Evolutionary conservation across 92 coral and sea anemone species (phyloP).

Genomic region (Siderastrea radians): DNA sequence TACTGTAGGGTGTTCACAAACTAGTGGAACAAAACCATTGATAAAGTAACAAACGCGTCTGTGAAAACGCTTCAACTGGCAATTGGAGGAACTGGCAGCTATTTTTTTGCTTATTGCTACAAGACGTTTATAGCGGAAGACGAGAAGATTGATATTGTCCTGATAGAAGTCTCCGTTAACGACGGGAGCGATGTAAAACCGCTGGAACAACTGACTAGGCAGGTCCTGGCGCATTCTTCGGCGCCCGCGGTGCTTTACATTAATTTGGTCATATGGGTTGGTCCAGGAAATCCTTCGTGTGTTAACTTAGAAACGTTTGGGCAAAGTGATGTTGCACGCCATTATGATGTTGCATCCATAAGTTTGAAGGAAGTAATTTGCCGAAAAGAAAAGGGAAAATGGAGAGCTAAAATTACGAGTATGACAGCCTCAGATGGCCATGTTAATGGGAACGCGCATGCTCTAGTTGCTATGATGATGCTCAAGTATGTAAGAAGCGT

Average conservation of each 20-base stretch:
- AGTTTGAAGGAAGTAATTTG: too few relatives aligned
- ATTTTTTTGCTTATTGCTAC: constrained; percentile 72
- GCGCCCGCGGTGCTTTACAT: constrained; percentile 73
- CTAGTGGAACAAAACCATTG: constrained; percentile 75
- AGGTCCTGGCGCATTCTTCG: constrained; percentile 53
- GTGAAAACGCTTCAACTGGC: constrained; percentile 26
- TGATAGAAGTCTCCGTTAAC: constrained; percentile 49
- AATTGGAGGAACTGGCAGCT: constrained; percentile 75
- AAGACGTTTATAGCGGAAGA: constrained; percentile 53
- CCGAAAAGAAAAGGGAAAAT: too few relatives aligned
- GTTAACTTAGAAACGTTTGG: constrained; percentile 64
- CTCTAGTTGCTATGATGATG: too few relatives aligned
- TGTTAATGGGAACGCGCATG: too few relatives aligned
- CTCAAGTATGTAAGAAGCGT: too few relatives aligned
- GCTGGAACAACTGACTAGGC: too few relatives aligned
- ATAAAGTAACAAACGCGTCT: constrained; percentile 39
- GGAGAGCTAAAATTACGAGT: neutral
- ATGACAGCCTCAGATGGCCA: too few relatives aligned
- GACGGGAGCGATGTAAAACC: constrained; percentile 37
- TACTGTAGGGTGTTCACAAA: constrained; percentile 61
- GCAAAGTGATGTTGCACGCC: neutral
- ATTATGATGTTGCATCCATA: too few relatives aligned
- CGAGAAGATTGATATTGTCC: too few relatives aligned
- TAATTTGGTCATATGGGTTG: constrained; percentile 60
- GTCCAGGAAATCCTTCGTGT: constrained; percentile 55